Evolutionary conservation across 2,888 invertebrate species (phyloP).

Genomic region (Stenichneumon culpator): DNA sequence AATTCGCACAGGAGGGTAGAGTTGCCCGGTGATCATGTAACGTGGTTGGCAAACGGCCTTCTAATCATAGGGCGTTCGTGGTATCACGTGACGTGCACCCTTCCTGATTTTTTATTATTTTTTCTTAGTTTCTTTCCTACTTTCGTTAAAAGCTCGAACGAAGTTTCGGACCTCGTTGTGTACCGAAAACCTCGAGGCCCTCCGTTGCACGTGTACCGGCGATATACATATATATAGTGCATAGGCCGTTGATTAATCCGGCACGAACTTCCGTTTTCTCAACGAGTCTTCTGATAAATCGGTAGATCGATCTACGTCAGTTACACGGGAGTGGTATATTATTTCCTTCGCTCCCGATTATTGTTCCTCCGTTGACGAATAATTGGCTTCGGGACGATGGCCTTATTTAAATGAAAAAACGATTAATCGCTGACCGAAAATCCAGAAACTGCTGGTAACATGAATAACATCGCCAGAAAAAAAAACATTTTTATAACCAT

Average conservation of each 20-base stretch:
- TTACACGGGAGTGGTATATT: conserved; percentile 4
- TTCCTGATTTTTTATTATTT: conserved; percentile 39
- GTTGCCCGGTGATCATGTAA: conserved; percentile 6
- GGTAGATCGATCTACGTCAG: conserved; percentile 64
- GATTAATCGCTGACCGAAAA: not conserved
- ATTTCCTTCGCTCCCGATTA: conserved; percentile 37
- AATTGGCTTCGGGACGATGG: not conserved
- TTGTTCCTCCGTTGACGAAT: not conserved
- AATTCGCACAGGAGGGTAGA: not conserved
- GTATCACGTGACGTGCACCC: conserved; percentile 35
- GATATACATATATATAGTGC: conserved; percentile 6
- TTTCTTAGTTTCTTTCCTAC: not conserved
- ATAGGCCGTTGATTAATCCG: conserved; percentile 60
- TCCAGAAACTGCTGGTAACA: not conserved
- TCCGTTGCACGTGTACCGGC: not conserved
- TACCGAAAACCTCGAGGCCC: conserved; percentile 4
- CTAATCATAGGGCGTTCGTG: conserved; percentile 34
- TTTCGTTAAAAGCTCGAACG: not conserved
- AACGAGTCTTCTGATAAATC: conserved; percentile 48
- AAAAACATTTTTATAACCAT: not conserved
- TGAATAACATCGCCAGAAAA: not conserved
- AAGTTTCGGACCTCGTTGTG: conserved; percentile 21
- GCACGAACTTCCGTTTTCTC: conserved; percentile 59
- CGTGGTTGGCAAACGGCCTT: conserved; percentile 3
- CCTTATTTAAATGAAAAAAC: not conserved